Evolutionary conservation across 2,113 vertebrate species (phyloP), one percentile per base, ranked within the genome.

Genomic region (Tetrao urogallus): DNA sequence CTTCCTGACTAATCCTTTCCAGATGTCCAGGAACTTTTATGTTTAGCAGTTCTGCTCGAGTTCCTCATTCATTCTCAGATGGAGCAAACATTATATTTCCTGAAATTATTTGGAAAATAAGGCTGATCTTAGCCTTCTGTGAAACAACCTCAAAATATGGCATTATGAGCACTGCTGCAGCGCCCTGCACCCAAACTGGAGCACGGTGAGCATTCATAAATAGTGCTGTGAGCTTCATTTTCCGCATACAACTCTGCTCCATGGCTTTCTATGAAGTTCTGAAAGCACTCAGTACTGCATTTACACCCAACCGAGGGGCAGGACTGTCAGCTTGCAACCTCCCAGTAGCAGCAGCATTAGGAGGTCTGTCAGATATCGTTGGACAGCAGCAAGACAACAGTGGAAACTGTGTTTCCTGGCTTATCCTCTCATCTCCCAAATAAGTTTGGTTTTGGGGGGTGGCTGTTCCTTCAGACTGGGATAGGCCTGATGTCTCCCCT

Each of bases 1-100:
- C 88, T 93, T 96, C 93, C 90, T 32, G 25, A 47, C 65, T 94
- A 94, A 96, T 95, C 72, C 81, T 57, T 96, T 90, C 92, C 96
- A 96, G 96, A 96, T 93, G 95, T 90, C 52, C 24, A 47, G 86
- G 73, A 86, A 64, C 86, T 93, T 94, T 61, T 5, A 74, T 67
- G 80, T 86, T 92, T 52, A 88, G 80, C 77, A 47, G 57, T 78
- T 92, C 64, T 88, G 27, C 73, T 71, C 27, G 8, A 81, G 83
- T 84, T 86, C 61, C 72, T 91, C 8, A 57, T 81, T 93, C 61
- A 45, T 81, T 73, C 74, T 88, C 84, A 42, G 38, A 42, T 4
- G 21, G 65, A 84, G 48, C 63, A 93, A 95, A 76, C 18, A 3
- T 63, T n/a, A 0, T 18, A n/a, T 86, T 93, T 94, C 79, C 76